Evolutionary conservation across 2,888 invertebrate species (phyloP).

Genomic region (Aphelenchoides bicaudatus): DNA sequence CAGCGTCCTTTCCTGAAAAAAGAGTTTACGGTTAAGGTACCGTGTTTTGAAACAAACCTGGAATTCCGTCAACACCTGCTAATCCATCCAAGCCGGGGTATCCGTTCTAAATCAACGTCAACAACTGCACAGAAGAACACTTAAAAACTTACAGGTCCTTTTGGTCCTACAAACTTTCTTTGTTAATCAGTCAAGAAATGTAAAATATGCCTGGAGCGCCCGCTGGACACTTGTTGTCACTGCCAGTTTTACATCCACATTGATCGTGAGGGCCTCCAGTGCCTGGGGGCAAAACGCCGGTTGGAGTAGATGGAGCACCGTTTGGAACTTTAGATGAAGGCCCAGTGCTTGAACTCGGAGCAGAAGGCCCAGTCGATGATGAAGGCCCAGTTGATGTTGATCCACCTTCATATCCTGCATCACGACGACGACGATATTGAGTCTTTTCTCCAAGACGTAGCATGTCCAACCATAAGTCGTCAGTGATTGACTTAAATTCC

Average conservation of each 20-base stretch:
- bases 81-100: constrained; percentile 22
- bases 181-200: no score
- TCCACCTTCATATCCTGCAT: constrained; percentile 15
- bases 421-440: constrained; percentile 15
- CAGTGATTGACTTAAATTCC: constrained; percentile 23
- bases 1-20: no score
- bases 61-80: constrained; percentile 25
- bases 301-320: constrained; percentile 24
- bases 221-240: constrained; percentile 28
- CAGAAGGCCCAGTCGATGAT: not conserved
- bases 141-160: no score
- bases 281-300: constrained; percentile 23
- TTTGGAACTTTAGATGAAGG: not conserved
- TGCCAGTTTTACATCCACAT: constrained; percentile 22
- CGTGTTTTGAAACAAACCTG: no score
- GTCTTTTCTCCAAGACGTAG: constrained; percentile 15
- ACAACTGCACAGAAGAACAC: no score
- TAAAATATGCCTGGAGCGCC: constrained; percentile 28
- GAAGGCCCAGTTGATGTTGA: constrained; percentile 15
- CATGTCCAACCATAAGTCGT: constrained; percentile 23
- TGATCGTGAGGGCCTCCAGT: constrained; percentile 17
- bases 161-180: no score
- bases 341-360: constrained; percentile 3
- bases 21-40: no score
- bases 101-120: constrained; percentile 8